Evolutionary conservation across 2,797 vertebrate genomes (phyloP), one percentile per base, ranked within the genome.

Genomic region (Hemitrygon akajei): DNA sequence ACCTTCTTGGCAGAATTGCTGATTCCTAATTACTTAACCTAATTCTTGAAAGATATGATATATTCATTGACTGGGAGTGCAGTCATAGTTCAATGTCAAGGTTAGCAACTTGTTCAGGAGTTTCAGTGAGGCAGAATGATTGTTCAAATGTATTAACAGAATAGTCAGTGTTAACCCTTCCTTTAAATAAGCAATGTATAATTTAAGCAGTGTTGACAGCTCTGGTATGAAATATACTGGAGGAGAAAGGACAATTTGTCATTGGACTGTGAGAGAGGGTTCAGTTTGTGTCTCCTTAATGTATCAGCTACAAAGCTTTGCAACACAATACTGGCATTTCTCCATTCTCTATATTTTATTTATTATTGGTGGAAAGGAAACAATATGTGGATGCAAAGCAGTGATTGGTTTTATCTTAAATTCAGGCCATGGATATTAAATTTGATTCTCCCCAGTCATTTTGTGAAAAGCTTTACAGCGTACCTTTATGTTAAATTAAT

Each of bases 181-280:
- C 69, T 27, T 27, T 47, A 93, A 76, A 93, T 58, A 75, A 93
- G 7, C 27, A 92, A 76, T 76, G 71, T 93, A n/a, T n/a, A 75
- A 25, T 30, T 56, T 76, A 73, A 56, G 34, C 91, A 92, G 71
- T 37, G 37, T 92, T 92, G 69, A 92, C 91, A 93, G 71, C 91
- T 93, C 47, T 93, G 40, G 12, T 27, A 73, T 25, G 71, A 92
- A 93, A 76, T 56, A 47, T 37, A 93, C 73, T n/a, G 37, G 40
- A 14, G 47, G 71, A 93, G 27, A 56, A 93, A 93, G 71, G 91
- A 75, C 40, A 93, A 73, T 93, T 92, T 92, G 91, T 75, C 69
- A 92, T 92, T 73, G 73, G 69, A 75, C 69, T 18, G 1, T 56
- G 25, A 93, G 66, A 93, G 76, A 30, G 71, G 14, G 7, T 76